phyloP scores from a whole-genome alignment of 2,888 invertebrate species.

The Biston stratarius region DNA sequence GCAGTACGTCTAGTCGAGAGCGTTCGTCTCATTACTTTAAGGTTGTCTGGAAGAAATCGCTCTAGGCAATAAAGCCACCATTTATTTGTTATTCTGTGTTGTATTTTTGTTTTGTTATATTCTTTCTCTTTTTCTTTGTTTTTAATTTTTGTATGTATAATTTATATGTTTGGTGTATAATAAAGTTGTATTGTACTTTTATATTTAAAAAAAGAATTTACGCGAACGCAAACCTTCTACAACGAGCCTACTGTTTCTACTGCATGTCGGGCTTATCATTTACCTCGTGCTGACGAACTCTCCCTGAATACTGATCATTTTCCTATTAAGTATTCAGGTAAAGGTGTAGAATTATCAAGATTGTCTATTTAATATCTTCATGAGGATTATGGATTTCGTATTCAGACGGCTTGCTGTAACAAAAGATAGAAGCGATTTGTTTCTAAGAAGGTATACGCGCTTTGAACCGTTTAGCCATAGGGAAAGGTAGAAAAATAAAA shows the following conservation, averaged over 20 bases:
- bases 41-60: no score
- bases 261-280: conserved; percentile 62
- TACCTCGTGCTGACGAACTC: conserved; percentile 59
- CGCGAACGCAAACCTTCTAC: neutral
- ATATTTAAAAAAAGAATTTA: neutral
- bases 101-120: no score
- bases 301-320: conserved; percentile 79
- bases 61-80: no score
- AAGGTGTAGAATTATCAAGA: conserved; percentile 76
- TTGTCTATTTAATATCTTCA: conserved; percentile 68
- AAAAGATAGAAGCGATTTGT: conserved; percentile 36
- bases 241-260: conserved; percentile 9
- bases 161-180: no score
- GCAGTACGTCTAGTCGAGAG: no score
- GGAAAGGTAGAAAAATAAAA: no score
- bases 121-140: no score
- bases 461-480: no score
- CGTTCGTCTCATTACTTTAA: no score
- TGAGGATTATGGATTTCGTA: conserved; percentile 54
- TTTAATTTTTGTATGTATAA: no score
- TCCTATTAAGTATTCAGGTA: conserved; percentile 79
- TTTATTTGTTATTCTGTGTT: no score
- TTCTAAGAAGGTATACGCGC: conserved; percentile 20
- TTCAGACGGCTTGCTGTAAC: conserved; percentile 38
- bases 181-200: no score